Base-by-base conservation (phyloP, 2,888 invertebrate species). In the Aspidiotus destructor region DNA sequence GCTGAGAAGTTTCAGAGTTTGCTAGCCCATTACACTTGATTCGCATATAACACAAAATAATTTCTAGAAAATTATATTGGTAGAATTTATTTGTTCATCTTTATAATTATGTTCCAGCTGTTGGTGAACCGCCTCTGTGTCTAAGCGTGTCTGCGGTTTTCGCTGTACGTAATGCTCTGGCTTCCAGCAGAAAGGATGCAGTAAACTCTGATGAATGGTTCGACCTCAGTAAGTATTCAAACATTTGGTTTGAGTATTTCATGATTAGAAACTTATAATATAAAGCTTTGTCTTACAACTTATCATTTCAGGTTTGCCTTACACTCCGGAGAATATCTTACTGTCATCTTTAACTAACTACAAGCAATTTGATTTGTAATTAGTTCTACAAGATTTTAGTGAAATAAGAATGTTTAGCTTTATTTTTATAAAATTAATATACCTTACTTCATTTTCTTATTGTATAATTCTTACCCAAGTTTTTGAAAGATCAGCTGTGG, bases 91-190 rank as follows among this genome's bases (percentile, higher is more conserved):
- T 28, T 28, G 28, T 28, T 28, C 5, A 28, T 28, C 28, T 28
- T 1, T 5, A 28, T 48, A 48, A 48, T 11, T 48, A 48, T 48
- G 17, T 55, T 58, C 74, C 93, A 92, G 97, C 93, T 71, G 87
- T 97, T 52, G 97, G 97, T 0, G 97, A 98, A 77, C 97, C 97
- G 0, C 97, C 97, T 10, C 78, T 97, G 7, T 93, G 96, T 76
- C 80, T 96, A 72, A 92, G 94, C 0, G 83, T 87, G n/a, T 86
- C 93, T 0, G 86, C 85, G 0, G 90, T 90, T 77, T 95, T 92
- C 76, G 96, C 96, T 0, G 91, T 95, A 71, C 89, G 88, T 76
- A 87, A 88, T 74, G 96, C 96, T 0, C 86, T 97, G 67, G 80
- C 82, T 73, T 85, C 89, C 0, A 91, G 92, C 0, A 81, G 96